A percentile compares a stretch with the other conserved stretches of the same genome.
Evolutionary conservation across 2,113 vertebrate species (phyloP).

Genomic region (Trichechus manatus): DNA sequence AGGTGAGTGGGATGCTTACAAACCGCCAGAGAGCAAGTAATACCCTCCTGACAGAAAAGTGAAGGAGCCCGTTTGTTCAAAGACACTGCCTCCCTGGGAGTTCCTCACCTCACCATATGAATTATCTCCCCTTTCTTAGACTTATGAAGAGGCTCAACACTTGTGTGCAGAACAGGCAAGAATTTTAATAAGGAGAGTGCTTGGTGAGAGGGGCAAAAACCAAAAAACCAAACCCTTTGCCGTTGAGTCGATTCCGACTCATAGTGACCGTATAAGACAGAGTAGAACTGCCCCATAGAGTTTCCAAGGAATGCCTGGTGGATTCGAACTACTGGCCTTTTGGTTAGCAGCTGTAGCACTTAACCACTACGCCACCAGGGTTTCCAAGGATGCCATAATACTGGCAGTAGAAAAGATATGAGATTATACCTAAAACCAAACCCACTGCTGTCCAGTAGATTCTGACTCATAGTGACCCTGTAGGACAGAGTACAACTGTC

Average conservation of each 20-base stretch:
- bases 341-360: too few relatives aligned
- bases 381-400: not conserved
- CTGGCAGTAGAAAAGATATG: not conserved
- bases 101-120: not conserved
- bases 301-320: too few relatives aligned
- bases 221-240: too few relatives aligned
- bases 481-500: not conserved
- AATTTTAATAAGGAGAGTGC: slow-evolving; percentile 19
- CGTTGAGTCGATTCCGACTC: too few relatives aligned
- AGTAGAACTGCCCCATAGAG: too few relatives aligned
- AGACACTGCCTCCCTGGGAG: slow-evolving; percentile 41
- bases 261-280: too few relatives aligned
- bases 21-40: not conserved
- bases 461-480: not conserved
- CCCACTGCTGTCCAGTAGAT: not conserved
- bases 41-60: not conserved
- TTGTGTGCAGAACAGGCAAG: not conserved
- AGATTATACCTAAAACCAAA: not conserved
- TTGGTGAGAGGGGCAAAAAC: not conserved
- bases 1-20: not conserved
- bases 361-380: too few relatives aligned
- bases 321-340: too few relatives aligned
- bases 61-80: not conserved
- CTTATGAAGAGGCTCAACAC: not conserved
- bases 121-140: not conserved